Percentiles rank a stretch among this genome's conserved stretches.
These are phyloP conservation scores for Andrena bicolor DNA, from an alignment of 2,888 invertebrate genomes.

Conservation along the genomic window DNA sequence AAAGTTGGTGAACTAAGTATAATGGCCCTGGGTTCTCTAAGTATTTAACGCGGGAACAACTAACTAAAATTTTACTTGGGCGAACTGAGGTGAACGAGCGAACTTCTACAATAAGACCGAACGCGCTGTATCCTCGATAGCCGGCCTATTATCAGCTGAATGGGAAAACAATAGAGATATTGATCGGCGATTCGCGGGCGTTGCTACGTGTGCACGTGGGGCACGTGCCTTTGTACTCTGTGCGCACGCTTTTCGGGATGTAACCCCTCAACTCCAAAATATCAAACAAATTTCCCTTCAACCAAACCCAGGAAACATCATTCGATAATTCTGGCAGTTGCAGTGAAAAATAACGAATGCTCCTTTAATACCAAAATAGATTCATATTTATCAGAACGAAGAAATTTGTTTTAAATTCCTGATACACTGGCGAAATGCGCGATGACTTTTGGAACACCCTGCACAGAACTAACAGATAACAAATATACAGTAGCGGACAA, in stretches of 20 bases:
- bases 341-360: no score
- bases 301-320: no score
- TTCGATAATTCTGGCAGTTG: no score
- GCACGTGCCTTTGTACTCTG: constrained; percentile 30
- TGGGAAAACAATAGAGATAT: constrained; percentile 73
- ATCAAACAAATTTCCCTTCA: not conserved
- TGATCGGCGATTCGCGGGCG: constrained; percentile 68
- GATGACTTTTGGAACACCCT: no score
- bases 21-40: constrained; percentile 40
- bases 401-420: no score
- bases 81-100: constrained; percentile 55
- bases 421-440: no score
- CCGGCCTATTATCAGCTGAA: constrained; percentile 67
- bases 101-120: constrained; percentile 62
- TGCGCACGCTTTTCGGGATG: constrained; percentile 47
- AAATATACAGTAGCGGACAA: no score
- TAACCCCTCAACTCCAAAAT: not conserved
- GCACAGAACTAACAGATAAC: no score
- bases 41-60: constrained; percentile 49
- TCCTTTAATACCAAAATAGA: no score
- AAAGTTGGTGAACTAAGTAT: constrained; percentile 34
- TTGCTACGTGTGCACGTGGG: constrained; percentile 42
- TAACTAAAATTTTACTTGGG: constrained; percentile 47
- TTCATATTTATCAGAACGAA: no score
- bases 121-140: constrained; percentile 39